phyloP scores from a whole-genome alignment of 1,140 invertebrate species.

The Ooceraea biroi region DNA sequence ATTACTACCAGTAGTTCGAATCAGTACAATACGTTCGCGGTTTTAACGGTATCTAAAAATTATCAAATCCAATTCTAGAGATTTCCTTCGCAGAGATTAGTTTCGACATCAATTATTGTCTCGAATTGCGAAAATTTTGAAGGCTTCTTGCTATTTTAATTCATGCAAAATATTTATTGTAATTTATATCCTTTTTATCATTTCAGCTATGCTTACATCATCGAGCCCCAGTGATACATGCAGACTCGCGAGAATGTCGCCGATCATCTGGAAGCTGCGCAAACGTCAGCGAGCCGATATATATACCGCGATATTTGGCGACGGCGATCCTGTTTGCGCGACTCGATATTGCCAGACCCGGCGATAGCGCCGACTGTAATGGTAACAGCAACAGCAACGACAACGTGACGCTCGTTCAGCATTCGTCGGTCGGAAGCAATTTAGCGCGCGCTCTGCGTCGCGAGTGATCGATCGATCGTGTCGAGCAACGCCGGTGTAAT shows the following conservation, averaged over 20 bases:
- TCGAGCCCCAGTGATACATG: neutral
- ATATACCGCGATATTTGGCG: constrained; percentile 75
- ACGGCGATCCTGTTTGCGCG: constrained; percentile 74
- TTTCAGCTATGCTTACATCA: neutral
- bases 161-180: neutral
- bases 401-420: constrained; percentile 59
- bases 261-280: constrained; percentile 16
- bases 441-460: constrained; percentile 58
- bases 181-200: neutral
- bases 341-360: constrained; percentile 74
- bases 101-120: neutral
- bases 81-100: too few relatives aligned
- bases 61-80: too few relatives aligned
- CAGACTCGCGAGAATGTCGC: constrained; percentile 11
- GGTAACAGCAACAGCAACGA: constrained; percentile 41
- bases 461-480: constrained; percentile 57
- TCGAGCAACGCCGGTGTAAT: constrained; percentile 35
- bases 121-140: neutral
- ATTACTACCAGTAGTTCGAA: too few relatives aligned
- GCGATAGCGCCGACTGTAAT: constrained; percentile 46
- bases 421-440: constrained; percentile 62
- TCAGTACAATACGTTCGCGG: too few relatives aligned
- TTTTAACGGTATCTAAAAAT: too few relatives aligned
- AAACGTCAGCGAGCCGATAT: constrained; percentile 66
- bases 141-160: neutral